Conservation (phyloP, 2,888 invertebrate species). For the Halictus quadricinctus region DNA sequence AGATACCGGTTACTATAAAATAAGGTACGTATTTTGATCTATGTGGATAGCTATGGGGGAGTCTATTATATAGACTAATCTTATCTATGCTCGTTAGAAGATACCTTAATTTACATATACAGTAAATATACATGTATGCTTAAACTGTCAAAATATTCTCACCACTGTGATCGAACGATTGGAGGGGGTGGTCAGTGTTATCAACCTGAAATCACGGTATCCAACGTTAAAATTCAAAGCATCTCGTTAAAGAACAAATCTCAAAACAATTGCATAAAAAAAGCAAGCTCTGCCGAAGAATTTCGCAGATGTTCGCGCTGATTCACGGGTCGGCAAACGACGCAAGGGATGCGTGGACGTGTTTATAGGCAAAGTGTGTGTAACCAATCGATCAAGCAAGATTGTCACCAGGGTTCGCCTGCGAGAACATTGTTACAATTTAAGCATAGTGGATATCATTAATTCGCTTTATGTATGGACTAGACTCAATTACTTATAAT, state of each 20-base stretch:
- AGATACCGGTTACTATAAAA: slow-evolving; percentile 58
- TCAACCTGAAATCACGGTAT: slow-evolving; percentile 32
- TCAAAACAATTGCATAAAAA: neutral
- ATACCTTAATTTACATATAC: slow-evolving; percentile 77
- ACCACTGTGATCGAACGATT: slow-evolving; percentile 35
- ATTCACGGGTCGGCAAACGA: slow-evolving; percentile 26
- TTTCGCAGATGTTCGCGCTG: neutral
- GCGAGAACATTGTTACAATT: slow-evolving; percentile 77
- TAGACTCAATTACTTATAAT: slow-evolving; percentile 82
- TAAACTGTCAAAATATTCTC: slow-evolving; percentile 78
- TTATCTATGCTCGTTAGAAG: slow-evolving; percentile 64
- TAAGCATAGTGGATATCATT: slow-evolving; percentile 76
- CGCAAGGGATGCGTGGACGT: slow-evolving; percentile 15
- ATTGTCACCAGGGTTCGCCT: slow-evolving; percentile 60
- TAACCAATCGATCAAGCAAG: slow-evolving; percentile 46
- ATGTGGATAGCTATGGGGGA: slow-evolving; percentile 58
- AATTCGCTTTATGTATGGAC: slow-evolving; percentile 81
- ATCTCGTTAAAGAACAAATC: neutral
- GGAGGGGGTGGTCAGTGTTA: slow-evolving; percentile 14
- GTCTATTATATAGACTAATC: slow-evolving; percentile 65
- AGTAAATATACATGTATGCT: slow-evolving; percentile 80
- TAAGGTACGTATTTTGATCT: slow-evolving; percentile 65
- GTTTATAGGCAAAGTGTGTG: slow-evolving; percentile 43
- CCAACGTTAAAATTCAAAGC: neutral
- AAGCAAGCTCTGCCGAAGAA: neutral